Conservation (phyloP, 1,140 invertebrate genomes). For the Tetramorium parvispinum region DNA sequence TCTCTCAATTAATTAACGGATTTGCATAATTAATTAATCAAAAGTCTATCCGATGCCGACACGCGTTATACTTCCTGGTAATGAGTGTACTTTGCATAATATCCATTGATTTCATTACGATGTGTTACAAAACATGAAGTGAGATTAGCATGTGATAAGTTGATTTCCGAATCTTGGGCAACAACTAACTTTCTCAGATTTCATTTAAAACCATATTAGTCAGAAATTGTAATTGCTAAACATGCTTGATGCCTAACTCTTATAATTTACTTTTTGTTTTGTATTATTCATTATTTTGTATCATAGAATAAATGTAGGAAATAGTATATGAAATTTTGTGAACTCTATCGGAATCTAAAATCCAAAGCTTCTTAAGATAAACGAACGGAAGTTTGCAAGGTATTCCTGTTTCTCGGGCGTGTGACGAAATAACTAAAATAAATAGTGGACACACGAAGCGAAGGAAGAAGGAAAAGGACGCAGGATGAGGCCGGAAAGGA, state of each 20-base stretch:
- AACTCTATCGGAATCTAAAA: conserved; percentile 23
- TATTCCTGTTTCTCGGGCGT: conserved; percentile 80
- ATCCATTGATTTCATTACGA: conserved; percentile 54
- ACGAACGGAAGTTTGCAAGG: conserved; percentile 80
- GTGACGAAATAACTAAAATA: conserved; percentile 85
- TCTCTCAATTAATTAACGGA: conserved; percentile 50
- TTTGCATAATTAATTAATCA: conserved; percentile 63
- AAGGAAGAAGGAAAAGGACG: conserved; percentile 68
- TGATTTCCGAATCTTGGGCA: conserved; percentile 29
- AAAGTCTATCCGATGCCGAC: conserved; percentile 35
- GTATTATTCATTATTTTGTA: not conserved
- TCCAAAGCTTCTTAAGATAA: conserved; percentile 34
- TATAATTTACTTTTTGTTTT: not conserved
- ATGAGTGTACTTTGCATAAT: conserved; percentile 46
- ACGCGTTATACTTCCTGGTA: conserved; percentile 46
- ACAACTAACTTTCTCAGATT: conserved; percentile 23
- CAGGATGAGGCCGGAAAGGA: conserved; percentile 75
- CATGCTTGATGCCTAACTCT: not conserved
- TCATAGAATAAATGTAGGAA: not conserved
- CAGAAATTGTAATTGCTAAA: not conserved
- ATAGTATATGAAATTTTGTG: not conserved
- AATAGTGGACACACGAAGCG: conserved; percentile 75
- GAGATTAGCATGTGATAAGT: conserved; percentile 47
- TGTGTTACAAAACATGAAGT: conserved; percentile 15
- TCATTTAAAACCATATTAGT: conserved; percentile 8